phyloP scores from a whole-genome alignment of 2,797 vertebrate genomes.

The Cynopterus sphinx region DNA sequence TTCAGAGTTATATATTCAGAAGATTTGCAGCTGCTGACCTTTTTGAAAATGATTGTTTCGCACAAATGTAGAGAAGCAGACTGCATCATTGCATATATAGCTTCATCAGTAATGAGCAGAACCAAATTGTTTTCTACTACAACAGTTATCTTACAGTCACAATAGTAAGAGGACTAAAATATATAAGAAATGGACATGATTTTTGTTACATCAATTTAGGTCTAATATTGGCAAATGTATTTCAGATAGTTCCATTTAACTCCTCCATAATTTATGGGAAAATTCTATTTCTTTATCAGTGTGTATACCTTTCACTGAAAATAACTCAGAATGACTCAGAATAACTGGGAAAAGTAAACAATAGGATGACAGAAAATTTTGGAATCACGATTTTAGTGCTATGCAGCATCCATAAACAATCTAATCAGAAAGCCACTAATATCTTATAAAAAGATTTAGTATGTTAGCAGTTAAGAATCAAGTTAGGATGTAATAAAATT shows the following conservation, averaged over 20 bases:
- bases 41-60: slow-evolving; percentile 17
- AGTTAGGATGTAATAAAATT: background rate
- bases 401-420: background rate
- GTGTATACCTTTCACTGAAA: background rate
- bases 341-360: background rate
- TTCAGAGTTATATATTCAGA: background rate
- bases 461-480: background rate
- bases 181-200: background rate
- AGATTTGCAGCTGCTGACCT: slow-evolving; percentile 1
- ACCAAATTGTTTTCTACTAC: background rate
- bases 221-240: background rate
- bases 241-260: background rate
- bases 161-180: background rate
- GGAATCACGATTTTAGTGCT: background rate
- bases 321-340: background rate
- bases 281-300: background rate
- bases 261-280: background rate
- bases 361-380: background rate
- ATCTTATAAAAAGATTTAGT: background rate
- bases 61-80: background rate
- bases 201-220: background rate
- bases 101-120: background rate
- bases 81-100: background rate
- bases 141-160: background rate
- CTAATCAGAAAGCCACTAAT: background rate